Evolutionary conservation across 2,113 vertebrate species (phyloP).

Genomic region (Vidua chalybeata): DNA sequence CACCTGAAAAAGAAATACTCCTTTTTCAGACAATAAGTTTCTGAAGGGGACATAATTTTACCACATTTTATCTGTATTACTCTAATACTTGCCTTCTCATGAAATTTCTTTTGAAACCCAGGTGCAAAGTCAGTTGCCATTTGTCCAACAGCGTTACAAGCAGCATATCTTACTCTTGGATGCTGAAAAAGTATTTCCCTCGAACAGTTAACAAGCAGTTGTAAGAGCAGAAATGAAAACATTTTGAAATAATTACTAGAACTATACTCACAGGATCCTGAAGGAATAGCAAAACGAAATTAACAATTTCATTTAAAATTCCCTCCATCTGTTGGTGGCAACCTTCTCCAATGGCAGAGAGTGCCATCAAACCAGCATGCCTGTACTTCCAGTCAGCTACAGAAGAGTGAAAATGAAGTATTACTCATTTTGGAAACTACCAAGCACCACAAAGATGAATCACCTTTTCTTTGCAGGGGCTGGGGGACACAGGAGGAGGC

Average conservation of each 20-base stretch:
- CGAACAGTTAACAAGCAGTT: constrained; percentile 1
- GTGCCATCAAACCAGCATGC: constrained; percentile 95
- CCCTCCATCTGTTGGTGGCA: constrained; percentile 99
- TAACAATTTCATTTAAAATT: constrained; percentile 96
- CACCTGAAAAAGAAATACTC: constrained; percentile 75
- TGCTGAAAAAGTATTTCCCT: constrained; percentile 77
- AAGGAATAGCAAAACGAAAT: constrained; percentile 93
- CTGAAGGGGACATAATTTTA: not conserved
- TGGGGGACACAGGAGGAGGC: not conserved
- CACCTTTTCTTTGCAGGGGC: not conserved
- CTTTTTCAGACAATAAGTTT: not conserved
- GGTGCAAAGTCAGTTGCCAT: constrained; percentile 99
- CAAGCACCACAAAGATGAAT: not conserved
- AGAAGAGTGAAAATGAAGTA: not conserved
- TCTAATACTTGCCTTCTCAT: constrained; percentile 85
- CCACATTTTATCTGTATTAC: not conserved
- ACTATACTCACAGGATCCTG: constrained; percentile 89
- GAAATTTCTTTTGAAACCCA: constrained; percentile 98
- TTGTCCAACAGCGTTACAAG: constrained; percentile 96
- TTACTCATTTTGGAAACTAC: not conserved
- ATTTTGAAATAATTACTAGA: not conserved
- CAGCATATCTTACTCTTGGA: constrained; percentile 93
- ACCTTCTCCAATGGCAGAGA: constrained; percentile 96
- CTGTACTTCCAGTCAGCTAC: constrained; percentile 97
- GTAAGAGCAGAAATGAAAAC: not conserved